Evolutionary conservation across 2,113 vertebrate genomes (phyloP), one percentile per base, ranked within the genome.

Genomic region (Rhizomys pruinosus): DNA sequence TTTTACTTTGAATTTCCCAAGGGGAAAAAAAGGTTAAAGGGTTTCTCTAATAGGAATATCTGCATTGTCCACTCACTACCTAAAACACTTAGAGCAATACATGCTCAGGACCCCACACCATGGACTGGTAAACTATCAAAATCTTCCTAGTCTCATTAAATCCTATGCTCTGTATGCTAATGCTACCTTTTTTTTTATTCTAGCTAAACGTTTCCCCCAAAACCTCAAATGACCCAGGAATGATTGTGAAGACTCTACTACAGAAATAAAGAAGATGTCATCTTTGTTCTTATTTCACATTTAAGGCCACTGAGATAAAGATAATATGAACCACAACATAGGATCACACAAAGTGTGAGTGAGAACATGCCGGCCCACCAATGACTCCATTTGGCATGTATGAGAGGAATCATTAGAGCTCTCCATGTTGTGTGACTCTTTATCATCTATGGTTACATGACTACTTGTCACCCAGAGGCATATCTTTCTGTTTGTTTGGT

Each of bases 231-330:
- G 12, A 72, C 61, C 77, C 37, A 12, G 22, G 27, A 52, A 15
- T 93, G 42, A 11, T 84, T 61, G 27, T 57, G 71, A 90, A 91
- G 72, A 34, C 25, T 73, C 12, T 72, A 78, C 95, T 71, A n/a
- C 27, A 92, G 29, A 66, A 71, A 64, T 22, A 92, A 85, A 85
- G 1, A 17, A 59, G 29, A 59, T 95, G 23, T 57, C 87, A 59
- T 76, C 85, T 94, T 94, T 88, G 13, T 57, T 72, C 15, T 87
- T 88, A 44, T 44, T 77, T 87, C 84, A 22, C 82, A 32, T 32
- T 27, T 84, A 85, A 90, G 69, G 19, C 19, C 61, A 68, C 66
- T 25, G 22, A 89, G 29, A 55, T 61, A 86, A 76, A 59, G 61
- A 72, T 72, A 89, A 93, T 52, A 32, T 23, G 63, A n/a, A 74